Evolutionary conservation across 2,888 invertebrate genomes (phyloP), one percentile per base, ranked within the genome.

Genomic region (Cancer borealis): DNA sequence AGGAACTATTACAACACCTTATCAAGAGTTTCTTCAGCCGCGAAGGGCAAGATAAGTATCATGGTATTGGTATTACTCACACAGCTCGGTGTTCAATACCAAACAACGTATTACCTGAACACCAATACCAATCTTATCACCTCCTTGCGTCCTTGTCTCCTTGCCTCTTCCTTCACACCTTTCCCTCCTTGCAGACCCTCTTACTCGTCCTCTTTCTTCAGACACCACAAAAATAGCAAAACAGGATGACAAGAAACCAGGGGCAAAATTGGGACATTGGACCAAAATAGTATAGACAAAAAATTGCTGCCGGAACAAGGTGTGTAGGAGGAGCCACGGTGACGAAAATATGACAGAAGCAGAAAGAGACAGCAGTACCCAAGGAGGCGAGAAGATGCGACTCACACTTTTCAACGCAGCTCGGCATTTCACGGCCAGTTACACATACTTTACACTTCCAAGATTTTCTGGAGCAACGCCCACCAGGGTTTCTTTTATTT

Each of bases 291-390:
- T 21, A 21, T 21, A 3, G 5, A n/a, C 4, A 79, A 79, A 30
- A 79, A 79, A n/a, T n/a, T 10, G 30, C 12, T 6, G 6, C 12
- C 30, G 4, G 30, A 79, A 79, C 14, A 79, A 10, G 30, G 79
- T 21, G 79, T 30, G 12, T 79, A n/a, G 73, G 73, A 73, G 73
- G 6, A 26, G 66, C 21, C 66, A 5, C 30, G 26, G 30, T 0
- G 79, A 79, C 79, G 79, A 79, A 79, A 79, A 79, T 30, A 79
- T 79, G 79, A 79, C 79, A 30, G 14, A 79, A 30, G 30, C 30
- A 21, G 21, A 6, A 30, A 14, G 79, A 5, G 30, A 26, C 26
- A 79, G 10, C 79, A 79, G 79, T 79, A 30, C 79, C 79, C 26
- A 79, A 14, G 30, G 30, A 79, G 30, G 79, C 30, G 79, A 79